These are phyloP conservation scores for Gymnoscopelus braueri DNA, from an alignment of 2,797 vertebrate species.

Conservation along the genomic window DNA sequence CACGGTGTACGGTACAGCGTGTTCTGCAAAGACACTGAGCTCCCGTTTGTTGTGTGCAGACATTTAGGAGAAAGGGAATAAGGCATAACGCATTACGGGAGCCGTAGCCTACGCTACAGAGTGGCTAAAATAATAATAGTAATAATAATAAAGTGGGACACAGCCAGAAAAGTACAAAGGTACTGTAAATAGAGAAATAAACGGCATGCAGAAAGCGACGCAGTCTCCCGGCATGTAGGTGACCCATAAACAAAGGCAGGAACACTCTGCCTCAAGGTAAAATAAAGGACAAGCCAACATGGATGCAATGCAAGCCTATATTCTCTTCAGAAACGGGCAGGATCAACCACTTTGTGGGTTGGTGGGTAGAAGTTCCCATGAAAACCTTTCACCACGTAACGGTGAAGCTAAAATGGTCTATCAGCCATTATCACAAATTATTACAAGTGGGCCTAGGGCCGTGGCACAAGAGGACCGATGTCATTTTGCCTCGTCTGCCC, in stretches of 20 bases:
- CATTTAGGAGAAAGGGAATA: constrained; percentile 19
- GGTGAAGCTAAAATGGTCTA: constrained; percentile 3
- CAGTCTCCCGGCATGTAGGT: constrained; percentile 69
- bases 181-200: constrained; percentile 65
- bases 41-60: constrained; percentile 3
- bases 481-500: background rate
- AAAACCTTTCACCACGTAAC: constrained; percentile 5
- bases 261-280: constrained; percentile 69
- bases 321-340: constrained; percentile 27
- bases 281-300: constrained; percentile 63
- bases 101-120: constrained; percentile 5
- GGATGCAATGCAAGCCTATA: constrained; percentile 33
- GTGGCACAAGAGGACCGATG: too few relatives aligned
- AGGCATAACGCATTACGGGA: constrained; percentile 25
- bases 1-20: background rate
- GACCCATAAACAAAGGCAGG: constrained; percentile 76
- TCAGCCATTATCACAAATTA: too few relatives aligned
- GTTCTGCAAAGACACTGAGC: constrained; percentile 22
- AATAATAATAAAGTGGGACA: constrained; percentile 55
- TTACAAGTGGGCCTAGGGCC: too few relatives aligned
- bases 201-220: constrained; percentile 53
- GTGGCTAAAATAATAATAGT: constrained; percentile 14
- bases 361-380: background rate
- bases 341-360: constrained; percentile 15
- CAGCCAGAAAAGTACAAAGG: constrained; percentile 51